Evolutionary conservation across 2,888 invertebrate species (phyloP).

Genomic region (Nemotelus nigrinus): DNA sequence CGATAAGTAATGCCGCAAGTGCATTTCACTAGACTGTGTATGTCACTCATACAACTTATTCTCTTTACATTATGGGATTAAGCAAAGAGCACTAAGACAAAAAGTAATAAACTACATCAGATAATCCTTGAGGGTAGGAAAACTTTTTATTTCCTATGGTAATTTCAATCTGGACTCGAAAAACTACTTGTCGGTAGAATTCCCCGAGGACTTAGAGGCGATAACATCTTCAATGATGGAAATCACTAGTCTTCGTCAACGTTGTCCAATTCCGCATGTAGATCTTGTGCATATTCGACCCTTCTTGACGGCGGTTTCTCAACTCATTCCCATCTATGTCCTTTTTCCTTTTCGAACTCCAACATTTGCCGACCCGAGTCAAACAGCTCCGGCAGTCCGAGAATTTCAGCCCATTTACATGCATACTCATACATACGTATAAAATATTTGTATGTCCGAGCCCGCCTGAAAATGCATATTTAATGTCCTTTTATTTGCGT

Average conservation of each 20-base stretch:
- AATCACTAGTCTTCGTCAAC: conserved; percentile 43
- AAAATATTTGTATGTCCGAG: conserved; percentile 44
- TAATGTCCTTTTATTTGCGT: conserved; percentile 55
- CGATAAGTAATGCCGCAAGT: too few relatives aligned
- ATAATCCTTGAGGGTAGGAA: conserved; percentile 36
- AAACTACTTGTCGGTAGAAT: conserved; percentile 41
- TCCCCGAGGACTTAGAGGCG: conserved; percentile 42
- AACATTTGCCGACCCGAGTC: conserved; percentile 23
- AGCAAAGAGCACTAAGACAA: conserved; percentile 37
- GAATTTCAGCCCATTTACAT: conserved; percentile 29
- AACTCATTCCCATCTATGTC: conserved; percentile 37
- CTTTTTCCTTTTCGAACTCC: conserved; percentile 37
- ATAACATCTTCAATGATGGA: conserved; percentile 47
- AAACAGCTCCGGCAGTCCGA: neutral
- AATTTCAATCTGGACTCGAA: conserved; percentile 40
- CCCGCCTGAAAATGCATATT: conserved; percentile 54
- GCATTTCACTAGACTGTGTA: neutral
- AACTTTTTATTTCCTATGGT: conserved; percentile 43
- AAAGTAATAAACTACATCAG: conserved; percentile 35
- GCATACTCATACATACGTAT: conserved; percentile 12
- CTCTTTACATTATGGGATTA: conserved; percentile 21
- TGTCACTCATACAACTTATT: neutral
- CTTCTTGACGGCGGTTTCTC: conserved; percentile 39
- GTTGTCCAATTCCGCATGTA: neutral
- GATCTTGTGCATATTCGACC: conserved; percentile 41